Base-by-base conservation (phyloP, 2,113 vertebrate species). In the Ophthalmolycus amberensis region DNA sequence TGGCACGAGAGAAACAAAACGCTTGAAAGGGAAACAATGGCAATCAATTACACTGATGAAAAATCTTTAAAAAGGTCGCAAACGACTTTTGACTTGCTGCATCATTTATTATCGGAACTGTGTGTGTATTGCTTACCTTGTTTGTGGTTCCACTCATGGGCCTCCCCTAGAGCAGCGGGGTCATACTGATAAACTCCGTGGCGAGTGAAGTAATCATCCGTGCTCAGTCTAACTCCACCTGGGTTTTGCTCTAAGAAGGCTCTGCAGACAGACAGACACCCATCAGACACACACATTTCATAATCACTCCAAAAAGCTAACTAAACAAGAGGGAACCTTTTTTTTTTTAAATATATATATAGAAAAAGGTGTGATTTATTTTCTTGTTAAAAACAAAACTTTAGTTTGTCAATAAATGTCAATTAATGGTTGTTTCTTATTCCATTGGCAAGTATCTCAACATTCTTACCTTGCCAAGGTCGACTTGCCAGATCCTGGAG, bases 401-500 rank as follows among this genome's bases (percentile, higher is more conserved):
- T 62, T 62, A 37, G 18, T 11, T 22, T 37, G 42, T 40, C 5
- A 59, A 9, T 40, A 25, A 14, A 29, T 67, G 34, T 22, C 1
- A 58, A 25, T 48, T 10, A 27, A 29, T 15, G 7, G 7, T 52
- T 54, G 44, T 54, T 29, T 56, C 25, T 67, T 32, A 14, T 60
- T 58, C 34, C 46, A 63, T 7, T 38, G 32, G 46, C 63, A 9
- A 56, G 37, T 29, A 52, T 52, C 6, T 11, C n/a, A 77, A 40
- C 22, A 64, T 40, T 46, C 71, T 79, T 96, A 99, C 98, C 96
- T 97, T 92, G 97, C 97, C 92, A 99, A 88, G 75, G 97, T 97
- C 18, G 97, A 96, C 95, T 99, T 99, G 85, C 98, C 98, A 82
- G 97, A 98, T 92, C 98, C 98, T 0, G 98, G 97, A 85, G 97